phyloP scores from a whole-genome alignment of 2,797 vertebrate species.

The Taeniopygia guttata region DNA sequence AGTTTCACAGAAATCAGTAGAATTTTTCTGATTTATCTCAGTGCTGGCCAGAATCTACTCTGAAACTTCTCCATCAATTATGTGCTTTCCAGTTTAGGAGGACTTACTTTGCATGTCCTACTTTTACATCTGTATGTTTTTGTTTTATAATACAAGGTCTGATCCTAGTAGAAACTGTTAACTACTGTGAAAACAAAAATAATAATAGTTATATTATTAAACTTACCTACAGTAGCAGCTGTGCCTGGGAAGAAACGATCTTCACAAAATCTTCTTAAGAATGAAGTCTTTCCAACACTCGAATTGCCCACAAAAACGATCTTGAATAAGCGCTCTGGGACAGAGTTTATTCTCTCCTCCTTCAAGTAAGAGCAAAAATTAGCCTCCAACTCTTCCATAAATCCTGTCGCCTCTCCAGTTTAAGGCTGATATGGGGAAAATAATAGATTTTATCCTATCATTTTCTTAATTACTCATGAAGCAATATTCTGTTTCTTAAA shows the following conservation, averaged over 20 bases:
- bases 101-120: background rate
- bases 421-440: background rate
- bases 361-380: slow-evolving; percentile 62
- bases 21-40: background rate
- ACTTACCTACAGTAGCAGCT: slow-evolving; percentile 89
- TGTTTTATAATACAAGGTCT: background rate
- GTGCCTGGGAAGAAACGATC: slow-evolving; percentile 81
- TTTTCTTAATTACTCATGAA: background rate
- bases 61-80: background rate
- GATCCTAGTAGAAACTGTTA: background rate
- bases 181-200: background rate
- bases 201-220: background rate
- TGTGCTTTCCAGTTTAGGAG: background rate
- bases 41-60: background rate
- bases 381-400: background rate
- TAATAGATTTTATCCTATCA: background rate
- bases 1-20: background rate
- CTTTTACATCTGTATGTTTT: background rate
- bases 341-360: slow-evolving; percentile 73
- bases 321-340: slow-evolving; percentile 90
- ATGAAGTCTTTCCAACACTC: slow-evolving; percentile 90
- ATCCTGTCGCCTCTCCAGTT: background rate
- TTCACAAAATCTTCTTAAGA: slow-evolving; percentile 87
- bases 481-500: slow-evolving; percentile 6
- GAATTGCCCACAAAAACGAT: slow-evolving; percentile 91